Conservation (phyloP, 1,140 invertebrate genomes). For the Bombus fervidus region DNA sequence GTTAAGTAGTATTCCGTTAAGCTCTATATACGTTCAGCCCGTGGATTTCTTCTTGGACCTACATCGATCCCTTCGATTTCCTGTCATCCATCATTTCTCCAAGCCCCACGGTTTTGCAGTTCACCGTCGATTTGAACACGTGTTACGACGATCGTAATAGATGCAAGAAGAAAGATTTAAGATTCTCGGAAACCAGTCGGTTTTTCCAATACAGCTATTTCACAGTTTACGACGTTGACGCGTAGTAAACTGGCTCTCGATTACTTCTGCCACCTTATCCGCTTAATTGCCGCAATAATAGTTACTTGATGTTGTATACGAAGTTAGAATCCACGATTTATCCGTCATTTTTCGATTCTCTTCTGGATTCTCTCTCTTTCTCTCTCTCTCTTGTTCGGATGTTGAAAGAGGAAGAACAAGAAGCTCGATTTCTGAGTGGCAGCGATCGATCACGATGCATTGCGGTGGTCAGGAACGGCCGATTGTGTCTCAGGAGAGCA, state of each 20-base stretch:
- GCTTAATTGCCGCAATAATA: not conserved
- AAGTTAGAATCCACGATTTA: not conserved
- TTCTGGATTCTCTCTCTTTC: too few species aligned
- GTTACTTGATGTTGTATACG: too few species aligned
- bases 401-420: not conserved
- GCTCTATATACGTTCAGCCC: too few species aligned
- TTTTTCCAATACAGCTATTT: not conserved
- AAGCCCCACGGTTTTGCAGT: not conserved
- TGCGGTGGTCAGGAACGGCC: constrained; percentile 56
- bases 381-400: too few species aligned
- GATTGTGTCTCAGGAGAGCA: constrained; percentile 47
- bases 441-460: constrained; percentile 45
- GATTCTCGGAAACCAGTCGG: not conserved
- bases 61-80: not conserved
- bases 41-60: not conserved
- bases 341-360: not conserved
- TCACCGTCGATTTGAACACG: not conserved
- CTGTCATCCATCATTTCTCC: not conserved
- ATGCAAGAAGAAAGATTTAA: not conserved
- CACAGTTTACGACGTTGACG: not conserved
- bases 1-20: not conserved
- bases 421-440: constrained; percentile 15
- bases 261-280: not conserved
- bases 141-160: not conserved
- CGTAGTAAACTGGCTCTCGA: not conserved